Base-by-base conservation (phyloP, 2,797 vertebrate species). In the Micropoecilia bifurca region DNA sequence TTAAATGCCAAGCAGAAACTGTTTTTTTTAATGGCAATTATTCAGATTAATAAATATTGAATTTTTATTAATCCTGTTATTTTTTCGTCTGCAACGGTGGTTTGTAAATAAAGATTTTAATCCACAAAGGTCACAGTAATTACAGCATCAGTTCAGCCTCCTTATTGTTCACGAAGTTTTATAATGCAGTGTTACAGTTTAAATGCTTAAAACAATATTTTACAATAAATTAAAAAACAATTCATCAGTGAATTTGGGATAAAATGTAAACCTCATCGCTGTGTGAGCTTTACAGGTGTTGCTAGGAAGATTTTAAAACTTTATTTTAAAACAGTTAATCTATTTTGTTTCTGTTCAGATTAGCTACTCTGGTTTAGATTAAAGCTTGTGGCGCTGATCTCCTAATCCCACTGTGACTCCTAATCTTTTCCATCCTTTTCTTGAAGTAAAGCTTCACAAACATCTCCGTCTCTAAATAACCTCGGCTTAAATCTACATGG, bases 401-500 rank as follows among this genome's bases (percentile, higher is more conserved):
- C 73, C 69, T 36, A 1, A 71, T 77, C 33, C 4, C 45, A 28
- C 46, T 73, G 53, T 6, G 43, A 71, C 14, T 28, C 53, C 39
- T 18, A 30, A 75, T 46, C 39, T 57, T 28, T 45, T 45, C 5
- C 45, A 53, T 16, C 25, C 20, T 25, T 74, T 74, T 57, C 13
- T 57, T 69, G 18, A 43, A 69, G 39, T 69, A 43, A 43, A 69
- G 22, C 66, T n/a, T 43, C 14, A 69, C 12, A 25, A 41, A 69
- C 63, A 47, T 36, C 13, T 25, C 9, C 36, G 57, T 74, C 73
- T 83, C 57, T 76, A 82, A 80, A 79, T 55, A 61, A 79, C 75
- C 33, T 78, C 76, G 71, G 46, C 30, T 79, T 80, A 80, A 79
- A 83, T 46, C 84, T 84, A 88, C 78, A 30, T 28, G 71, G 33